Evolutionary conservation across 2,113 vertebrate species (phyloP), one percentile per base, ranked within the genome.

Genomic region (Hirundichthys speculiger): DNA sequence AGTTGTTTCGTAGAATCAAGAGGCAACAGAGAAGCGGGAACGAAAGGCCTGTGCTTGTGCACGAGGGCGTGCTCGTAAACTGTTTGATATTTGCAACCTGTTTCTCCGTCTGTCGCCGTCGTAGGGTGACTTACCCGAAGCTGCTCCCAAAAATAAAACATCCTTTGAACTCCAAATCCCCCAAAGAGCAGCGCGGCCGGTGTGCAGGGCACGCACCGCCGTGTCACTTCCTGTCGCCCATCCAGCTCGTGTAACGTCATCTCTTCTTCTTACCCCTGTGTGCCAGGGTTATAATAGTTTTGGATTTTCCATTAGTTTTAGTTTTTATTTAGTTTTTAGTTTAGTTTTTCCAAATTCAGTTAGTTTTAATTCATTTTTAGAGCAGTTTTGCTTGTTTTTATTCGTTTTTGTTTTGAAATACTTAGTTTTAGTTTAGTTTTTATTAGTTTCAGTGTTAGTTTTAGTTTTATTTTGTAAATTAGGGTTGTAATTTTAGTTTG

Each of bases 71-170:
- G 51, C 62, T 65, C 61, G 75, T 64, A 64, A 65, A 64, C 64
- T 73, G 75, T 87, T 69, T 82, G 83, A 80, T 84, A 79, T 82
- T 73, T 80, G 70, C 83, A 80, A 84, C 87, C 85, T 87, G 83
- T 82, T 89, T 69, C 83, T 82, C 83, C 76, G 65, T 84, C 83
- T 87, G 83, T 82, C 83, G 25, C 73, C 73, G 64, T 63, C 65
- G 73, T 68, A 64, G 65, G 75, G 83, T 82, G 80, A 86, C 71
- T 64, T 79, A 84, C 85, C 82, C 65, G 57, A 74, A 77, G 84
- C 75, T 73, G 64, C 73, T 87, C 78, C 76, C 45, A 66, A 86
- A n/a, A 89, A 87, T 85, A 85, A 85, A 74, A 68, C 65, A 55
- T 78, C 57, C 79, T 86, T 87, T 84, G 73, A 89, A 89, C 78